phyloP scores from a whole-genome alignment of 2,113 vertebrate species.

The Nerophis lumbriciformis region DNA sequence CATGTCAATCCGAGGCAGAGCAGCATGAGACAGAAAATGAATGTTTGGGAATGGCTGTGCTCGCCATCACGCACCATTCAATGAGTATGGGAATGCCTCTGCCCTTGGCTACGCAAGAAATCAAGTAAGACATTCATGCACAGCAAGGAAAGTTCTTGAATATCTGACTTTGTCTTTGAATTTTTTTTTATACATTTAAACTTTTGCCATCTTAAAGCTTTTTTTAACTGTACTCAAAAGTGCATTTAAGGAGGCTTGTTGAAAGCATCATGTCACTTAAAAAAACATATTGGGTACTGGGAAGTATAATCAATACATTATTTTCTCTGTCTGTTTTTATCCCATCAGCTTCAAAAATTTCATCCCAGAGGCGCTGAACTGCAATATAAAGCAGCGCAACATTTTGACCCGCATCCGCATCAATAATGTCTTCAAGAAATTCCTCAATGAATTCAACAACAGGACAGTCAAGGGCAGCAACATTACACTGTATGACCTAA shows the following conservation, averaged over 20 bases:
- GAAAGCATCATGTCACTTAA: background rate
- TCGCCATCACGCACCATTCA: constrained; percentile 88
- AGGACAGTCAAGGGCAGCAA: constrained; percentile 88
- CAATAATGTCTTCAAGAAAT: constrained; percentile 96
- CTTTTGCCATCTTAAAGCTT: no score
- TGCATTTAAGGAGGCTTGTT: background rate
- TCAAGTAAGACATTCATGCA: constrained; percentile 71
- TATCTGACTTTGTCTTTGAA: background rate
- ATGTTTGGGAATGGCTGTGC: constrained; percentile 95
- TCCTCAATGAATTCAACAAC: constrained; percentile 91
- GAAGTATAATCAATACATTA: background rate
- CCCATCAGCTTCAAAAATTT: constrained; percentile 84
- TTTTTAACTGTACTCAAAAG: no score
- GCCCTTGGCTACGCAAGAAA: constrained; percentile 76
- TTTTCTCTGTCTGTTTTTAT: constrained; percentile 1
- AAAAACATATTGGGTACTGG: background rate
- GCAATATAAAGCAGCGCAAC: constrained; percentile 89
- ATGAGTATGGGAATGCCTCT: constrained; percentile 71
- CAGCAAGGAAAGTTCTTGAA: background rate
- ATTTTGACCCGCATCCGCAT: constrained; percentile 89
- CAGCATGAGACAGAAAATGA: constrained; percentile 93
- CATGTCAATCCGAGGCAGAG: constrained; percentile 77
- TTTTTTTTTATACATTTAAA: background rate
- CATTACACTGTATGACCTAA: constrained; percentile 86
- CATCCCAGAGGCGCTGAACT: constrained; percentile 88